Evolutionary conservation across 2,797 vertebrate species (phyloP), one percentile per base, ranked within the genome.

Genomic region (Enteromius viviparus): DNA sequence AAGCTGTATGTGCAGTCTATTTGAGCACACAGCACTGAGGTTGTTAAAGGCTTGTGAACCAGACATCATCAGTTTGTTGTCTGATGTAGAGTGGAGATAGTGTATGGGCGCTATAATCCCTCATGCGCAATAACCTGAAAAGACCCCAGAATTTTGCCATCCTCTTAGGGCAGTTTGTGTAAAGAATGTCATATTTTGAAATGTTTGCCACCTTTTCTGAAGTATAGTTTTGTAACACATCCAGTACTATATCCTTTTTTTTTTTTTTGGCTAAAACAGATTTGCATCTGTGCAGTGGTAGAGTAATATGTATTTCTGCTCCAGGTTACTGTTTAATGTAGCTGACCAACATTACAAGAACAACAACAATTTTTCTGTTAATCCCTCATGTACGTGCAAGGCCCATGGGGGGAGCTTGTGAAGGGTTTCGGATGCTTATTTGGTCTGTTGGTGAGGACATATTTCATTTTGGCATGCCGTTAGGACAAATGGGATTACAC

Each of bases 401-500:
- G 68, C 58, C 75, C 58, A 47, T 47, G 58, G 53, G 32, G 45
- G 34, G 19, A 60, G 70, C 19, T 49, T 26, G 19, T 65, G 53
- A 58, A 55, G 70, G 53, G 64, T 76, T 71, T 11, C 68, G 55
- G 64, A 29, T 84, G 66, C 88, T 82, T 64, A 64, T 47, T 74
- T 51, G 49, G 55, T 17, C 26, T 86, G 75, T 88, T 90, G 66
- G 82, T 89, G 72, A 88, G 89, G 89, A 90, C 87, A 91, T 84
- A 60, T 92, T 91, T 87, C 86, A 89, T 91, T 91, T 92, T 92
- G 86, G 89, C 91, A 89, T 89, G 87, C 89, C 84, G 87, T 89
- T 89, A 82, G 83, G 84, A 92, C 92, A 93, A 94, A 94, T 89
- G 89, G 93, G 93, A 94, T 94, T 94, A 93, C 89, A 89, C 87